Base-by-base conservation (phyloP, 2,113 vertebrate genomes). In the Nymphicus hollandicus region DNA sequence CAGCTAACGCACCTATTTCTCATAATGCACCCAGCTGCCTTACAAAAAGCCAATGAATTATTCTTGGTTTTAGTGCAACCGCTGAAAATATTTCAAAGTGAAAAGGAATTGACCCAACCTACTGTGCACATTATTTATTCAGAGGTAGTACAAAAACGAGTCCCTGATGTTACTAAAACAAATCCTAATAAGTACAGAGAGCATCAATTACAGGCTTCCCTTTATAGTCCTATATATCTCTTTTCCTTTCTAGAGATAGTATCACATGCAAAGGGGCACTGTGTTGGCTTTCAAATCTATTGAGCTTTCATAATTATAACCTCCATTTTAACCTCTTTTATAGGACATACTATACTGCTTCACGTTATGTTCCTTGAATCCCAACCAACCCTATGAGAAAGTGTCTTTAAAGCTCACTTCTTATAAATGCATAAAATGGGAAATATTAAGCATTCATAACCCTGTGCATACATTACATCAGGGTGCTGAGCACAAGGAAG, bases 91-190 rank as follows among this genome's bases (percentile, higher is more conserved):
- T 97, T 98, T 97, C 95, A 93, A 94, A 96, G 93, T 63, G 97
- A 95, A 97, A 92, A 96, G 96, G 97, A 98, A 97, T 94, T 97
- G 98, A 97, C 96, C 96, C 97, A 96, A 94, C 89, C 95, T 98
- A 96, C 96, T 89, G 96, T 92, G 96, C 94, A 96, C 89, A 97
- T 97, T 97, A 97, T 97, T 97, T 98, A 98, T 98, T 98, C 97
- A 97, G 96, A 98, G 94, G 94, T 69, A 96, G 96, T 95, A 96
- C 93, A 97, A 97, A 97, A 97, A 97, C 63, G 89, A 97, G 97
- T 97, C 96, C 97, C 96, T 91, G 95, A 96, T 93, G 95, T 98
- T 97, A 96, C 95, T 95, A 95, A 97, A 98, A 97, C 97, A 98
- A 98, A 98, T 88, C 95, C 94, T 96, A 93, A 86, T 97, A 98